Evolutionary conservation across 2,888 invertebrate genomes (phyloP).

Genomic region (Andrena flavipes): DNA sequence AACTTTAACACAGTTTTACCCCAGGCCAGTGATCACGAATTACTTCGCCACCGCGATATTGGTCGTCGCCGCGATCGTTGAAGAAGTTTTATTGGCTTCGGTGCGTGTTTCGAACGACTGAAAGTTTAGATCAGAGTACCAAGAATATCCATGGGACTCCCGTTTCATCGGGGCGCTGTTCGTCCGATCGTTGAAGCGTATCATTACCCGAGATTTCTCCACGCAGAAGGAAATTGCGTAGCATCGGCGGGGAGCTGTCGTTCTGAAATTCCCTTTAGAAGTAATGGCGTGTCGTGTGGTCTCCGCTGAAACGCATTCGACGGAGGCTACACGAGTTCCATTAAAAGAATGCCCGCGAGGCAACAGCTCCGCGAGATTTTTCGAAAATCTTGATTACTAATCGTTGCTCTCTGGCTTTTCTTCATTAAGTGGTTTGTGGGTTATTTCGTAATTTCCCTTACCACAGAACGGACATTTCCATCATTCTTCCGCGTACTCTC

Average conservation of each 20-base stretch:
- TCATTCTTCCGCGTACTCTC: neutral
- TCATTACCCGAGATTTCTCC: conserved; percentile 57
- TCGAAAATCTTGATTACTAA: neutral
- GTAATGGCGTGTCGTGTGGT: conserved; percentile 20
- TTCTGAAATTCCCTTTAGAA: conserved; percentile 15
- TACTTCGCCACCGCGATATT: neutral
- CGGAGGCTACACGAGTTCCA: neutral
- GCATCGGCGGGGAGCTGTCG: conserved; percentile 20
- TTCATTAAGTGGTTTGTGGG: neutral
- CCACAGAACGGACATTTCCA: neutral
- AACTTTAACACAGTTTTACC: neutral
- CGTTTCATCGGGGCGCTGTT: conserved; percentile 24
- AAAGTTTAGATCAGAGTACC: conserved; percentile 37
- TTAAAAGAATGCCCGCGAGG: neutral
- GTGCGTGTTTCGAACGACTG: conserved; percentile 13
- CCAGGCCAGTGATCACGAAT: conserved; percentile 9
- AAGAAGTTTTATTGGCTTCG: conserved; percentile 17
- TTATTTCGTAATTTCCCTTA: neutral
- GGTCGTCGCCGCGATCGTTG: neutral
- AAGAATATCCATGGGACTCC: conserved; percentile 34
- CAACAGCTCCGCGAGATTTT: neutral
- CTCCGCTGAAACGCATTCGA: neutral
- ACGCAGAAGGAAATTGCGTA: conserved; percentile 54
- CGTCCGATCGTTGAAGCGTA: conserved; percentile 52
- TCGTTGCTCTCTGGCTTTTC: neutral